phyloP scores from a whole-genome alignment of 2,888 invertebrate genomes.

The Patella pellucida region DNA sequence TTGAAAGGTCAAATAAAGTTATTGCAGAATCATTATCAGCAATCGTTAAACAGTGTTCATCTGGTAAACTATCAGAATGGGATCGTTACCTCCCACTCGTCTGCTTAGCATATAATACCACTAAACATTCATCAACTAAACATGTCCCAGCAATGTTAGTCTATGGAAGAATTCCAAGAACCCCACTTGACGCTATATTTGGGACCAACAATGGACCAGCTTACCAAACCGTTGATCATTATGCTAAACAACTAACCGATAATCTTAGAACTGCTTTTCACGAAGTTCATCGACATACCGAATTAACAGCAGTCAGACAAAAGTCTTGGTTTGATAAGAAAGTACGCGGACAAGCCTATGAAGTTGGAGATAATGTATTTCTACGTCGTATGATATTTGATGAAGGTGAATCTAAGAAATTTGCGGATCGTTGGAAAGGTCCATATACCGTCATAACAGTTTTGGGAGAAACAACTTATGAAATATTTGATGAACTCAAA shows the following conservation, averaged over 20 bases:
- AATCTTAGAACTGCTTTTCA: background rate
- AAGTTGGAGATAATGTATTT: background rate
- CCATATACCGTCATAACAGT: background rate
- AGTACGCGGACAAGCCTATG: background rate
- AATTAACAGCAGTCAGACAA: too few species aligned
- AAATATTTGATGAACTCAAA: background rate
- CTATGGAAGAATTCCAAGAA: background rate
- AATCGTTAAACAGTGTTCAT: background rate
- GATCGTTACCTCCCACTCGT: background rate
- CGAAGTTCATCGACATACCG: background rate
- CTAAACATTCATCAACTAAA: too few species aligned
- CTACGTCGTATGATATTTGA: background rate
- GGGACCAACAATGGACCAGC: background rate
- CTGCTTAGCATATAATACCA: background rate
- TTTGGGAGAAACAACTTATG: background rate
- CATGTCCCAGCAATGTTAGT: too few species aligned
- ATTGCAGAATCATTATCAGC: slow-evolving; percentile 10
- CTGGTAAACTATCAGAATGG: background rate
- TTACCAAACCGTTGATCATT: background rate
- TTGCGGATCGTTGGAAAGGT: background rate
- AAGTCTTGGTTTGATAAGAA: slow-evolving; percentile 3
- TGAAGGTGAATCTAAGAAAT: background rate
- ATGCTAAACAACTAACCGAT: background rate
- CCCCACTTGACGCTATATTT: background rate
- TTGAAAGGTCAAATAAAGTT: background rate